Base-by-base conservation (phyloP, 2,888 invertebrate species). In the Platynereis dumerilii region DNA sequence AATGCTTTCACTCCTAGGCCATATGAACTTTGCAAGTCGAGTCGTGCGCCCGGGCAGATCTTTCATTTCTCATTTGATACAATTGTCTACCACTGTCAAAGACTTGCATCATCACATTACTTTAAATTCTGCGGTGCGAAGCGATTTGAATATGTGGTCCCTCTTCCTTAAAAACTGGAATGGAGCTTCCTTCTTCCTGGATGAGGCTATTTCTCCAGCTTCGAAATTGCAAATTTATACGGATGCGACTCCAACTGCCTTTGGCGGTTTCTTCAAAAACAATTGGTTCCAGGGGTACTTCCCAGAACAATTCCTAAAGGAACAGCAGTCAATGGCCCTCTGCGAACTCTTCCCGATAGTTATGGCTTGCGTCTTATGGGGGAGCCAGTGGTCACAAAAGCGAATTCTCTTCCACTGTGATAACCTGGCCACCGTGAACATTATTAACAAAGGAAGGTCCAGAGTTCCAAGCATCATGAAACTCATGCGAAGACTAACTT, bases 21-120 rank as follows among this genome's bases (percentile, higher is more conserved):
- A 69, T 29, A 63, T 34, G 34, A 34, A 34, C 34, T 34, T 34
- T 34, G 34, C 34, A 34, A 34, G 34, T 12, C 5, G 12, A 28
- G 71, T 71, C 1, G 54, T 71, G 7, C 22, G 58, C 20, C 71
- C 65, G 1, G 69, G 69, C 27, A 28, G 67, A 22, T 45, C 65
- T 39, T 71, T 71, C 55, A 61, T 67, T 17, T 65, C 69, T 26
- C 67, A 69, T 26, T 60, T 70, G 5, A 45, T 63, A n/a, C 10
- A 5, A 5, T 48, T 70, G 44, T 59, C 67, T 20, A 45, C 58
- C 0, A 62, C 57, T n/a, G 66, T 66, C 2, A 55, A 27, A 22
- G 55, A 57, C 10, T 22, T 66, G 10, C 54, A 58, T 26, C 64
- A 64, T 39, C 61, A 64, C 24, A 60, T 70, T 0, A 60, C 59